Conservation (phyloP, 2,797 vertebrate genomes). For the Bucorvus abyssinicus region DNA sequence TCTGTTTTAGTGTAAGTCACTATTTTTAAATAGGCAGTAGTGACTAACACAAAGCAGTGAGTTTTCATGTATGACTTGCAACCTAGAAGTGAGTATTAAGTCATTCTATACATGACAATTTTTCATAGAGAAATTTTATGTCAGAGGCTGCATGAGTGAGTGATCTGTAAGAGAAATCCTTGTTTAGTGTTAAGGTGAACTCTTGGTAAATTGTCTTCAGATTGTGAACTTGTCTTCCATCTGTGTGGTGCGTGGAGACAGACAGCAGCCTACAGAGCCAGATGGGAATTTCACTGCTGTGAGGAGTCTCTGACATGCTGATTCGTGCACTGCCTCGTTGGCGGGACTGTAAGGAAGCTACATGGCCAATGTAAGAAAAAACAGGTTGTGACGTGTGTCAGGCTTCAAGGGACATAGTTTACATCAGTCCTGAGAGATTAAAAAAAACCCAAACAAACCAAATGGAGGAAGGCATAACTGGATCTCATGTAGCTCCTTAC, state of each 20-base stretch:
- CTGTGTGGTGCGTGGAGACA: background rate
- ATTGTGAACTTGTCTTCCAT: constrained; percentile 19
- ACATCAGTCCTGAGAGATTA: background rate
- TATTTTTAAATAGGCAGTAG: background rate
- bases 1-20: background rate
- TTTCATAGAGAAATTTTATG: background rate
- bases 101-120: background rate
- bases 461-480: background rate
- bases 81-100: background rate
- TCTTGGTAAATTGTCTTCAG: background rate
- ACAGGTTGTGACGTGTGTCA: background rate
- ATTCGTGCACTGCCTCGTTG: background rate
- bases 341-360: background rate
- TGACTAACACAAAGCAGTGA: background rate
- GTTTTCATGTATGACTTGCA: background rate
- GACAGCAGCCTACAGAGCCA: background rate
- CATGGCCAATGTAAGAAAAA: background rate
- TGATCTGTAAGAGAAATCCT: background rate
- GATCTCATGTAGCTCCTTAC: background rate
- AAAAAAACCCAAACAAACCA: background rate
- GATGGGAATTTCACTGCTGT: background rate
- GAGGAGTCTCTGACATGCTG: background rate
- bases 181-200: background rate
- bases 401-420: background rate
- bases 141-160: background rate